Conservation (phyloP, 2,888 invertebrate species). For the Cataglyphis rosenhaueri region DNA sequence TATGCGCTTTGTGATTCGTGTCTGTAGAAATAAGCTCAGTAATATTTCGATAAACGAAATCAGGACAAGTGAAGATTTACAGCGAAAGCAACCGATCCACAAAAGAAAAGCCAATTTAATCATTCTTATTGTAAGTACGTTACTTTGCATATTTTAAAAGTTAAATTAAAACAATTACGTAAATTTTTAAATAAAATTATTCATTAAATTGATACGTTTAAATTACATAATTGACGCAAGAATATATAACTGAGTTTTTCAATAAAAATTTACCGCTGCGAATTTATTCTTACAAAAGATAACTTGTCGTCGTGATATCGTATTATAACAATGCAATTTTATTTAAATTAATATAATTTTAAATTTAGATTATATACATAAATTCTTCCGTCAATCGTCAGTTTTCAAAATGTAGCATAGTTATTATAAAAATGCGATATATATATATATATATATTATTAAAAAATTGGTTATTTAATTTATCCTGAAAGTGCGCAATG, state of each 20-base stretch:
- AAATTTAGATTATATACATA: not conserved
- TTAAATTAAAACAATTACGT: conserved; percentile 12
- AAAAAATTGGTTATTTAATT: not conserved
- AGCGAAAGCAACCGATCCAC: not conserved
- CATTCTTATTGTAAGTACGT: not conserved
- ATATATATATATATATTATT: conserved; percentile 2
- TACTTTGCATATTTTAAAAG: not conserved
- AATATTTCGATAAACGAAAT: conserved; percentile 32
- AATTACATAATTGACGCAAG: not conserved
- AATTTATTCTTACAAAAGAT: not conserved
- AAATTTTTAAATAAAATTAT: not conserved
- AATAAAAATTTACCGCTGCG: not conserved
- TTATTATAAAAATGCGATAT: not conserved
- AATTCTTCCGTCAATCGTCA: not conserved
- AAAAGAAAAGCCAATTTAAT: conserved; percentile 15
- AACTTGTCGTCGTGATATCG: not conserved
- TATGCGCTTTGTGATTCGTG: conserved; percentile 8
- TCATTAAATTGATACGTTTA: conserved; percentile 2
- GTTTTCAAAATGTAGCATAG: not conserved
- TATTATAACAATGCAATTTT: not conserved
- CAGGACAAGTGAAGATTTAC: not conserved
- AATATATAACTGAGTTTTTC: not conserved
- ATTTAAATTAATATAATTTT: not conserved
- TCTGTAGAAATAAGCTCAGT: conserved; percentile 4
- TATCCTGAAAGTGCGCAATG: not conserved